Base-by-base conservation (phyloP, 2,113 vertebrate species). In the Callopanchax toddi region DNA sequence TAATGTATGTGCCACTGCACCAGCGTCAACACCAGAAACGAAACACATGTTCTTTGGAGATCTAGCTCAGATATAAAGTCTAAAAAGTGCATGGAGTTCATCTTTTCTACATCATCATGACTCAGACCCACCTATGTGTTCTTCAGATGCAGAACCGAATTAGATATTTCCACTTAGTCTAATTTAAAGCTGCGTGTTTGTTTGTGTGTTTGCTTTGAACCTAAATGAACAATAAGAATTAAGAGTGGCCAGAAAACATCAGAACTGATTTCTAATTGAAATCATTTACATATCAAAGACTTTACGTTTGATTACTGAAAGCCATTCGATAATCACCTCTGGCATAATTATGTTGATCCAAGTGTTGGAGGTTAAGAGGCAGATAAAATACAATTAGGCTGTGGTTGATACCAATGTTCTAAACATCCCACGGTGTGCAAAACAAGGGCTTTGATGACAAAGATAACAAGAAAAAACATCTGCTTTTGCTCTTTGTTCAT, bases 221-320 rank as follows among this genome's bases (percentile, higher is more conserved):
- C 25, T 29, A 21, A 62, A 66, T 48, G 46, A 67, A 78, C 74
- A 82, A 82, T 69, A 48, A 43, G 65, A 51, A 68, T 53, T 17
- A 60, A 32, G 40, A 53, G 66, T 12, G 37, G 42, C 67, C 50
- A 18, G 50, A 61, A 62, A 66, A 76, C 43, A 15, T 67, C 58
- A 68, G 54, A 63, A 54, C 32, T 51, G 61, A 74, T 70, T 86
- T 48, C 15, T 60, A 78, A 83, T 52, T 63, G 42, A 63, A 81
- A 64, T 39, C 46, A 80, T 70, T 82, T 69, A 60, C 76, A 79
- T 69, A 76, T 89, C 76, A 88, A 78, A 87, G 77, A 48, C 58
- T 62, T 79, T 62, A 22, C 56, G 53, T 54, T 45, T 18, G 42
- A 72, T 54, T 32, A 16, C 16, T 75, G 40, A 78, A 34, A 74